Base-by-base conservation (phyloP, 2,888 invertebrate species). In the Ligdia adustata region DNA sequence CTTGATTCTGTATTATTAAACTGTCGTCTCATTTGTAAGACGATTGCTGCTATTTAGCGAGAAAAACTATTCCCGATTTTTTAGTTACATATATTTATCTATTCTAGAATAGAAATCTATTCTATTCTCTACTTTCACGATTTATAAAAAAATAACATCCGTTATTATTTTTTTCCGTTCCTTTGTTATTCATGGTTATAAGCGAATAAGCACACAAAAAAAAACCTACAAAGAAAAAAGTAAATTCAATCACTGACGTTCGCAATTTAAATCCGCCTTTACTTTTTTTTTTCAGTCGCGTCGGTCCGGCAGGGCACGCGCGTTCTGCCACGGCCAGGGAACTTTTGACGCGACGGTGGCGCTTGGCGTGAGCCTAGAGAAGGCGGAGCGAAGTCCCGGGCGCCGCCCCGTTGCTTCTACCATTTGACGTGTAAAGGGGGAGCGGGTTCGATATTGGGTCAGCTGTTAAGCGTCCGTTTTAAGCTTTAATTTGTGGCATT, bases 401-500 rank as follows among this genome's bases (percentile, higher is more conserved):
- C 85, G 65, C 87, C 88, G 88, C 88, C 88, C 85, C 85, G 70
- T 84, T 86, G 88, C 88, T 86, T 83, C 84, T 82, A 81, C 79
- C 72, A 53, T 81, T 79, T 81, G 81, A 80, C 71, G 67, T 61
- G 61, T 66, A 60, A 38, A 34, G 56, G 52, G 57, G 56, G 59
- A 60, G 52, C 38, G 37, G 55, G 59, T 79, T 86, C 85, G 86
- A 86, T 88, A 86, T 83, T 89, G 89, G 88, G 89, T 89, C 88
- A 89, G 88, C 86, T 87, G 89, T 87, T 89, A 89, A 89, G 82
- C 87, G 83, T 74, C 82, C 88, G 84, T 80, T 89, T 89, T 89
- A 89, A 89, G 89, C 89, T 89, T 89, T 89, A 89, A 89, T 89
- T 89, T 89, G 89, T 89, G 89, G 89, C 79, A 86, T 88, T 86